Evolutionary conservation across 35 echinoderm and acorn worm species (phyloP).

Genomic region (Amphiura filiformis): DNA sequence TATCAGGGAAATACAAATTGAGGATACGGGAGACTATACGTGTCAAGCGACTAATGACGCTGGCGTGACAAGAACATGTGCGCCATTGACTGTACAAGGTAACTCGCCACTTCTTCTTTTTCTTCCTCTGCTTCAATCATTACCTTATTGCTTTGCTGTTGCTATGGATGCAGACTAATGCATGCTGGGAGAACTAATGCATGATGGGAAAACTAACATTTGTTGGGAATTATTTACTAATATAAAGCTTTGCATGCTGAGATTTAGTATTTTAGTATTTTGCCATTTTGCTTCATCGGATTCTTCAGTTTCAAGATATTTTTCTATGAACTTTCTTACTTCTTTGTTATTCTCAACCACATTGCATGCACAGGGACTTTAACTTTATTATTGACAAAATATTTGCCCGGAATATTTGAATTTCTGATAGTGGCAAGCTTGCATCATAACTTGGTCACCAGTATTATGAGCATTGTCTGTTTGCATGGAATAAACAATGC

Average conservation of each 20-base stretch:
- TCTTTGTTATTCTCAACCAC: too few species aligned
- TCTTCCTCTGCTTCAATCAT: constrained; percentile 46
- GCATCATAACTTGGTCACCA: too few species aligned
- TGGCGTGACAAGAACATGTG: constrained; percentile 66
- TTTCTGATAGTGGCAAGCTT: too few species aligned
- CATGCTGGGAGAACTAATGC: too few species aligned
- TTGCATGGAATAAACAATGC: too few species aligned
- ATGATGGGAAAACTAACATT: background rate
- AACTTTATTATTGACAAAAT: too few species aligned
- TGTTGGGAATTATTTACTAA: background rate
- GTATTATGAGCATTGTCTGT: too few species aligned
- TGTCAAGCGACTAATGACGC: constrained; percentile 83
- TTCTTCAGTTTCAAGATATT: too few species aligned
- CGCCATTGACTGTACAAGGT: constrained; percentile 91
- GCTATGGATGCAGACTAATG: constrained; percentile 32
- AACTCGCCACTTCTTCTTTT: constrained; percentile 55
- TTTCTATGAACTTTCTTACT: too few species aligned
- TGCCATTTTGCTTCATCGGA: background rate
- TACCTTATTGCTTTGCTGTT: constrained; percentile 49
- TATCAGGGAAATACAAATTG: constrained; percentile 57
- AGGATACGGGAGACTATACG: constrained; percentile 66
- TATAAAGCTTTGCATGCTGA: background rate
- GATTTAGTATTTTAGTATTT: background rate
- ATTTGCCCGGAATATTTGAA: too few species aligned
- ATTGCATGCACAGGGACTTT: too few species aligned